Base-by-base conservation (phyloP, 2,888 invertebrate genomes). In the Rutpela maculata region DNA sequence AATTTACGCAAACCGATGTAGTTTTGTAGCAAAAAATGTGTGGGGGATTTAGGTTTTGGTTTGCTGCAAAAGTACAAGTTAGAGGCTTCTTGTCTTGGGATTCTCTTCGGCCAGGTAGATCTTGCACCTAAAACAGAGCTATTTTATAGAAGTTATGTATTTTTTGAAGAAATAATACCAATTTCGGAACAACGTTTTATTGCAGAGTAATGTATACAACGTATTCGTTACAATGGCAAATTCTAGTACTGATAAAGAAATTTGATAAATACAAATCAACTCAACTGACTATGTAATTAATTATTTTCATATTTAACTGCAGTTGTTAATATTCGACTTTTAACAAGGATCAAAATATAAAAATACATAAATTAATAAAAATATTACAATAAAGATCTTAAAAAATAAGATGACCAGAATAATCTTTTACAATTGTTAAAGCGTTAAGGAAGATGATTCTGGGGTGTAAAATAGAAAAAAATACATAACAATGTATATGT, bases 81-180 rank as follows among this genome's bases (percentile, higher is more conserved):
- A 31, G 19, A 17, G 19, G 56, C 19, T 69, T 56, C 55, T 67
- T 22, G 10, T n/a, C 59, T 18, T 38, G 22, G 11, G 35, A 38
- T 9, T 55, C 35, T 31, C 62, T 43, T 15, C 9, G 43, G 19
- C 7, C 31, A 18, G 31, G 26, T 12, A 31, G 10, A 17, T 10
- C 19, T 63, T 3, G 50, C 17, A 75, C 80, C 80, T 80, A 77
- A 78, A 80, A 80, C 78, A 80, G 43, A 80, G 50, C 69, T 76
- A 69, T 63, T 65, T 65, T 75, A 70, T 63, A 62, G 69, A 69
- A 75, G 70, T 70, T 70, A 65, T 65, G 75, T 70, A 75, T 75
- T 75, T 66, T 74, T 75, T 70, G 11, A 60, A 65, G 60, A 65
- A 75, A 75, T 56, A 75, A 75, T 56, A 75, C 78, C 75, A 17